Conservation (phyloP, 2,113 vertebrate genomes). For the Trematocara variabile region DNA sequence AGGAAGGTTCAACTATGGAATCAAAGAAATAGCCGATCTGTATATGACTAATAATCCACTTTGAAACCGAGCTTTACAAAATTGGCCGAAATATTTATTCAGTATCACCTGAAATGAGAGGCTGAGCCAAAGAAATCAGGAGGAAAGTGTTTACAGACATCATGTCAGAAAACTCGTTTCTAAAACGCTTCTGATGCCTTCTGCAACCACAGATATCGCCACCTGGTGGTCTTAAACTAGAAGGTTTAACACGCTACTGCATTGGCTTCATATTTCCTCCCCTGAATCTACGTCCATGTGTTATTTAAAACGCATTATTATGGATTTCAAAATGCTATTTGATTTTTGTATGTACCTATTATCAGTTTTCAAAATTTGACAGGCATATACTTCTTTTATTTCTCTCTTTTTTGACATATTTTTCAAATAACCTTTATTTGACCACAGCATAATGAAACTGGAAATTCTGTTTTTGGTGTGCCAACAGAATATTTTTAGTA, state of each 20-base stretch:
- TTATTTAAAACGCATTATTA: background rate
- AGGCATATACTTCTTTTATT: background rate
- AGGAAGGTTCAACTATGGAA: rapidly evolving
- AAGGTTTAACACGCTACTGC: background rate
- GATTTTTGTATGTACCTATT: background rate
- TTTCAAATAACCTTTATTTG: background rate
- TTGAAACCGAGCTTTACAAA: background rate
- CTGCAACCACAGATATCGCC: background rate
- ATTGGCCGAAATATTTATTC: background rate
- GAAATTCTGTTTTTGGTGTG: too few species aligned
- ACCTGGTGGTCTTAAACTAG: background rate
- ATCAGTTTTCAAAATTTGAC: background rate
- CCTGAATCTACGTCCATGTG: too few species aligned
- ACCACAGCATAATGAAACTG: background rate
- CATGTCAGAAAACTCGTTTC: background rate
- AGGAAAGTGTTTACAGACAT: background rate
- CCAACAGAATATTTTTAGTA: too few species aligned
- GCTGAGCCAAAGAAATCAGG: background rate
- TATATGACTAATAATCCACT: background rate
- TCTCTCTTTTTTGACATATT: background rate
- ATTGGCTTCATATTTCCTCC: background rate
- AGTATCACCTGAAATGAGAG: background rate
- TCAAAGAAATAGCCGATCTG: background rate
- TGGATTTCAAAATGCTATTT: background rate
- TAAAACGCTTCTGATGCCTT: background rate